phyloP scores from a whole-genome alignment of 2,797 vertebrate species.

The Amphiprion clarkii region DNA sequence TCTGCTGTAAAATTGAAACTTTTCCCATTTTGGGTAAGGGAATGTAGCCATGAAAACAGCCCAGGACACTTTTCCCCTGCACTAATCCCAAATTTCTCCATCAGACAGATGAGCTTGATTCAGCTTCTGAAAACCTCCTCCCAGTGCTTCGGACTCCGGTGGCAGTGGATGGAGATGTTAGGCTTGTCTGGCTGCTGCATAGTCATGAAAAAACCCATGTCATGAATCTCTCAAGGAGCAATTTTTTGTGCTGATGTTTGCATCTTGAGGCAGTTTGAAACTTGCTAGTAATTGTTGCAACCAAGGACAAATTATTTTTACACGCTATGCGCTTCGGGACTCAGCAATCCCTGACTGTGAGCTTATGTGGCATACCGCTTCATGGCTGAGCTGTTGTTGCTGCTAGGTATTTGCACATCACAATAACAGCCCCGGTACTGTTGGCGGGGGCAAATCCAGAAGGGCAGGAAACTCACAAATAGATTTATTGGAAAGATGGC shows the following conservation, averaged over 20 bases:
- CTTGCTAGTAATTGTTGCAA: constrained; percentile 32
- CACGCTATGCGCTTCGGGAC: constrained; percentile 35
- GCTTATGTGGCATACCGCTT: constrained; percentile 26
- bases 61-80: not conserved
- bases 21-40: not conserved
- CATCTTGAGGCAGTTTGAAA: constrained; percentile 52
- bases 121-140: constrained; percentile 2
- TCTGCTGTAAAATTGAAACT: not conserved
- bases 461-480: constrained; percentile 32
- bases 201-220: constrained; percentile 14
- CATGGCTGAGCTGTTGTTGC: constrained; percentile 51
- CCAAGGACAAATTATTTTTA: constrained; percentile 58
- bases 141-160: not conserved
- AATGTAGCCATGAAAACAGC: not conserved
- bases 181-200: constrained; percentile 6
- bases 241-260: constrained; percentile 40
- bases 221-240: constrained; percentile 22
- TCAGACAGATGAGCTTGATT: not conserved
- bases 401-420: constrained; percentile 51
- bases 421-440: constrained; percentile 31
- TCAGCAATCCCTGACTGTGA: constrained; percentile 44
- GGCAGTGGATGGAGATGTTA: constrained; percentile 1
- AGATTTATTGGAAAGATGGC: constrained; percentile 9
- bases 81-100: not conserved
- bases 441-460: constrained; percentile 18